A percentile compares a stretch with the other conserved stretches of the same genome.
Conservation (phyloP, 2,888 invertebrate species). For the Chesias legatella region DNA sequence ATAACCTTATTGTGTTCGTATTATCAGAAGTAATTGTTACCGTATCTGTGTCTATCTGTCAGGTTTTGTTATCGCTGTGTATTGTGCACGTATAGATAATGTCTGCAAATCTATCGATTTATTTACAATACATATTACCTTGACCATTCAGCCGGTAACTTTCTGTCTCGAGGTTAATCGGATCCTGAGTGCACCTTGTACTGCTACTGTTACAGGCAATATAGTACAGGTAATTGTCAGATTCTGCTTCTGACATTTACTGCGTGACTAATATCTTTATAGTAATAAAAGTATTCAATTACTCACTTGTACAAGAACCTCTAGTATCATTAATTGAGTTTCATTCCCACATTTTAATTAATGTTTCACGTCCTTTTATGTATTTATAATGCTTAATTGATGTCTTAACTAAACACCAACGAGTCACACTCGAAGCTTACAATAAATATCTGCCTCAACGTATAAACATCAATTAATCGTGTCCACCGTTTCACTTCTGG, state of each 20-base stretch:
- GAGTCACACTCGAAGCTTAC: conserved; percentile 14
- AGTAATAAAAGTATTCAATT: too few relatives aligned
- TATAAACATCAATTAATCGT: conserved; percentile 44
- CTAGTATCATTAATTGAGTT: conserved; percentile 5
- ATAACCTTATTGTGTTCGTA: conserved; percentile 25
- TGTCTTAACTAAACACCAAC: conserved; percentile 12
- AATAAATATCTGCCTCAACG: conserved; percentile 27
- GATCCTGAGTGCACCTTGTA: conserved; percentile 46
- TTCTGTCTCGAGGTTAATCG: conserved; percentile 66
- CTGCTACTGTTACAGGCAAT: too few relatives aligned
- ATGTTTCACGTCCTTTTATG: conserved; percentile 4
- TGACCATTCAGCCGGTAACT: conserved; percentile 64
- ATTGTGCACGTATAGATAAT: conserved; percentile 19
- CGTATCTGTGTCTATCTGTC: conserved; percentile 19
- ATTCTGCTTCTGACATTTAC: conserved; percentile 35
- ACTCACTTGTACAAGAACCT: too few relatives aligned
- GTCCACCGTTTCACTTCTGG: conserved; percentile 28
- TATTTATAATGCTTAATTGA: conserved; percentile 10
- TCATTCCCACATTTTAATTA: conserved; percentile 2
- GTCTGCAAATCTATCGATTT: conserved; percentile 30
- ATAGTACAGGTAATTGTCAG: too few relatives aligned
- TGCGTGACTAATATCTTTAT: conserved; percentile 28
- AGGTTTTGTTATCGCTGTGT: conserved; percentile 23
- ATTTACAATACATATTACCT: conserved; percentile 52
- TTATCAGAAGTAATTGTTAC: conserved; percentile 26